Percentiles rank a stretch among this genome's conserved stretches.
Evolutionary conservation across 1,140 invertebrate species (phyloP).

Genomic region (Aphis gossypii): DNA sequence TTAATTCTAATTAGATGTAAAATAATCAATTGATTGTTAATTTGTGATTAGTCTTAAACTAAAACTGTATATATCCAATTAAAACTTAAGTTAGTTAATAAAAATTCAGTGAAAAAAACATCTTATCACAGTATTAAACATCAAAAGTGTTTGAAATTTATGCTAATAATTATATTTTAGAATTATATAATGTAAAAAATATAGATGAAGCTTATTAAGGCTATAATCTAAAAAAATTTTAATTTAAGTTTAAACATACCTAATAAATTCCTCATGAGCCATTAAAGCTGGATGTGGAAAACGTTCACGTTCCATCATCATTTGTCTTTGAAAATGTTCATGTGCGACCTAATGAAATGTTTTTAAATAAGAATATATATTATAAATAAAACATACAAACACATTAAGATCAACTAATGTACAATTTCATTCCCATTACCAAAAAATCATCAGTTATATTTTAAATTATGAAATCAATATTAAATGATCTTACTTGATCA

Average conservation of each 20-base stretch:
- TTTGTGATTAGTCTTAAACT: not conserved
- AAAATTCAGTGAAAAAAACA: not conserved
- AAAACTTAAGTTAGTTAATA: not conserved
- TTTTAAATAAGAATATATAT: not conserved
- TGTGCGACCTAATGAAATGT: conserved; percentile 70
- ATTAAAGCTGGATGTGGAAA: conserved; percentile 74
- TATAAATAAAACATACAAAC: not conserved
- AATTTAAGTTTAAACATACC: conserved; percentile 65
- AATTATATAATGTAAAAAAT: not conserved
- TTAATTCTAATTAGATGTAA: not conserved
- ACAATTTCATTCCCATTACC: not conserved
- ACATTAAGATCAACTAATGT: not conserved
- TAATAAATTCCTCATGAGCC: conserved; percentile 81
- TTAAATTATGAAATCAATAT: not conserved
- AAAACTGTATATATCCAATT: not conserved
- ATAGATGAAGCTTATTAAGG: not conserved
- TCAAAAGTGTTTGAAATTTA: too few relatives aligned
- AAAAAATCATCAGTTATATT: not conserved
- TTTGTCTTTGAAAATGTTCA: conserved; percentile 84
- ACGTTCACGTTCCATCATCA: conserved; percentile 82
- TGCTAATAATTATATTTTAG: not conserved
- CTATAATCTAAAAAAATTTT: not conserved
- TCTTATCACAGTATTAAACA: not conserved
- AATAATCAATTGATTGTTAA: not conserved
- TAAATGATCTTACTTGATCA: conserved; percentile 13